These are phyloP conservation scores for Nematolebias whitei DNA, from an alignment of 2,113 vertebrate genomes.

Conservation along the genomic window DNA sequence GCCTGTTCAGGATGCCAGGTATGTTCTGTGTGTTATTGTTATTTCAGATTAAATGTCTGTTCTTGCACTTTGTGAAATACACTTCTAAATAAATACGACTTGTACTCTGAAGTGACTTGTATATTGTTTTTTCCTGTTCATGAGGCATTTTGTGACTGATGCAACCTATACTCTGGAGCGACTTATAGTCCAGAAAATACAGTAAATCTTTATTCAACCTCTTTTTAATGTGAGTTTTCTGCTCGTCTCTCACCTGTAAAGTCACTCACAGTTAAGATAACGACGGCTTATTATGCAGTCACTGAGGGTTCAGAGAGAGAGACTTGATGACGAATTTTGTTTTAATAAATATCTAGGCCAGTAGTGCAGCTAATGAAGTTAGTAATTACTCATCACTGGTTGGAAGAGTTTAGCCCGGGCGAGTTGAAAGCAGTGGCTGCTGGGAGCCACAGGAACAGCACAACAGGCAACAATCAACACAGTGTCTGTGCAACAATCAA, in stretches of 20 bases:
- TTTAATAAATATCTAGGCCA: constrained; percentile 76
- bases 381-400: constrained; percentile 86
- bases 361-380: constrained; percentile 78
- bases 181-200: no score
- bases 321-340: constrained; percentile 59
- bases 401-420: constrained; percentile 73
- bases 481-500: constrained; percentile 88
- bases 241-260: constrained; percentile 11
- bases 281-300: background rate
- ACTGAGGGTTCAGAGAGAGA: constrained; percentile 33
- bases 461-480: constrained; percentile 85
- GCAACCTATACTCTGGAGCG: no score
- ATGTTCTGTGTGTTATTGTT: no score
- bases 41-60: no score
- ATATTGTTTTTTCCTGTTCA: no score
- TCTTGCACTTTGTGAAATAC: no score
- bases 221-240: no score
- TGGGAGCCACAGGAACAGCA: constrained; percentile 80
- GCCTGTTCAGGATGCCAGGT: no score
- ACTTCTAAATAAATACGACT: no score
- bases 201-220: background rate
- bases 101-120: no score
- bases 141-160: no score
- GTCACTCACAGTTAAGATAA: constrained; percentile 1
- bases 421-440: constrained; percentile 80